Conservation (phyloP, 2,113 vertebrate genomes). For the Macquaria australasica region DNA sequence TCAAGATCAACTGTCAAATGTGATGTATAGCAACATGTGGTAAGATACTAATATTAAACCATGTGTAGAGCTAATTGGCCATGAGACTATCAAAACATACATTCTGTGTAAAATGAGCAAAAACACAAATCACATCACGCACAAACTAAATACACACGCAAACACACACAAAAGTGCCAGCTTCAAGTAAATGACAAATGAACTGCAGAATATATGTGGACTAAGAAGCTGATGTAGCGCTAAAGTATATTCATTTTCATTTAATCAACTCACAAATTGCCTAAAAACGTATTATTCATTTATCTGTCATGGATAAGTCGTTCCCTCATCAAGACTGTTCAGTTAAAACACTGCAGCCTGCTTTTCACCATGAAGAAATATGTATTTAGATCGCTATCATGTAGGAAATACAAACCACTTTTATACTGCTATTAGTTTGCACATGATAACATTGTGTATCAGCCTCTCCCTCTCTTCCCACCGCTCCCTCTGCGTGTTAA, state of each 20-base stretch:
- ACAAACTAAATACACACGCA: background rate
- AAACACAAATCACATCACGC: background rate
- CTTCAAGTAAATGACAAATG: slow-evolving; percentile 49
- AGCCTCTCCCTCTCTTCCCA: background rate
- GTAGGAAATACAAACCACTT: slow-evolving; percentile 1
- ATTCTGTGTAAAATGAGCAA: background rate
- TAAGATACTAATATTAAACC: background rate
- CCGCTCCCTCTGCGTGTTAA: slow-evolving; percentile 40
- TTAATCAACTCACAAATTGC: slow-evolving; percentile 41
- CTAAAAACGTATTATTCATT: slow-evolving; percentile 43
- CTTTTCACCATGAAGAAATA: slow-evolving; percentile 16
- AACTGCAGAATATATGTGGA: slow-evolving; percentile 24
- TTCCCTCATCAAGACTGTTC: slow-evolving; percentile 18
- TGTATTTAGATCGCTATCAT: background rate
- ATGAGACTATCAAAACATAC: slow-evolving; percentile 12
- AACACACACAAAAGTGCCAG: slow-evolving; percentile 1
- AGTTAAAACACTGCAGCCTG: slow-evolving; percentile 12
- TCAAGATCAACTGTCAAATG: background rate
- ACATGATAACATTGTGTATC: slow-evolving; percentile 19
- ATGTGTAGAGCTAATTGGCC: background rate
- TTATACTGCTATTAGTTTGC: slow-evolving; percentile 8
- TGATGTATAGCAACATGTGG: background rate
- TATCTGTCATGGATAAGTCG: slow-evolving; percentile 33
- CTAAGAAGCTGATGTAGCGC: slow-evolving; percentile 29
- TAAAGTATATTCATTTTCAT: slow-evolving; percentile 63